A percentile compares a stretch with the other conserved stretches of the same genome.
Conservation (phyloP, 2,113 vertebrate species). For the Callaeas wilsoni region DNA sequence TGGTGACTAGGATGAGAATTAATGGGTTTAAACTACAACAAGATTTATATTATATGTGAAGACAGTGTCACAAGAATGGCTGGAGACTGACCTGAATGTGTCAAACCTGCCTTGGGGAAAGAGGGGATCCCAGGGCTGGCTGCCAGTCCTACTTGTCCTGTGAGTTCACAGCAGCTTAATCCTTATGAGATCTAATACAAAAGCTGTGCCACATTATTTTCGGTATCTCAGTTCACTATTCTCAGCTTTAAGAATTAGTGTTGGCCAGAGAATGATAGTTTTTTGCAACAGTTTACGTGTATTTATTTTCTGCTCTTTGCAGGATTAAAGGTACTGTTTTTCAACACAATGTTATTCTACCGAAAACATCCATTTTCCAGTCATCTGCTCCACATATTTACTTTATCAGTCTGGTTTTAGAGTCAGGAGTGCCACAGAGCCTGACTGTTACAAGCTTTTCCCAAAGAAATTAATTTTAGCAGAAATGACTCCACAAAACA, state of each 20-base stretch:
- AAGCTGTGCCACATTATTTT: background rate
- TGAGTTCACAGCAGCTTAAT: background rate
- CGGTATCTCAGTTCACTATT: background rate
- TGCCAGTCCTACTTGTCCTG: background rate
- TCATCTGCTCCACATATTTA: background rate
- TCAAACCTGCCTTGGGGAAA: background rate
- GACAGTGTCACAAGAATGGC: background rate
- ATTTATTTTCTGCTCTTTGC: background rate
- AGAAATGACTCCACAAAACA: background rate
- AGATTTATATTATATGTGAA: background rate
- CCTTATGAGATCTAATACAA: background rate
- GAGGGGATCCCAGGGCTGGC: background rate
- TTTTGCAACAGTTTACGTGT: background rate
- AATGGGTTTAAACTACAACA: background rate
- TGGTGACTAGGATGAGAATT: background rate
- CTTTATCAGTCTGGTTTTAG: background rate
- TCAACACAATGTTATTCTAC: background rate
- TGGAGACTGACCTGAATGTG: constrained; percentile 2
- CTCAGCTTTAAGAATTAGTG: background rate
- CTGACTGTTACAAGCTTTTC: background rate
- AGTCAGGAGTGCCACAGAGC: background rate
- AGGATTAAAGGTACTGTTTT: background rate
- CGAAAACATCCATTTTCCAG: background rate
- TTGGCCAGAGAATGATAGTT: background rate
- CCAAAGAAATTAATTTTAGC: background rate